Conservation (phyloP, 2,888 invertebrate species). For the Helleia helle region DNA sequence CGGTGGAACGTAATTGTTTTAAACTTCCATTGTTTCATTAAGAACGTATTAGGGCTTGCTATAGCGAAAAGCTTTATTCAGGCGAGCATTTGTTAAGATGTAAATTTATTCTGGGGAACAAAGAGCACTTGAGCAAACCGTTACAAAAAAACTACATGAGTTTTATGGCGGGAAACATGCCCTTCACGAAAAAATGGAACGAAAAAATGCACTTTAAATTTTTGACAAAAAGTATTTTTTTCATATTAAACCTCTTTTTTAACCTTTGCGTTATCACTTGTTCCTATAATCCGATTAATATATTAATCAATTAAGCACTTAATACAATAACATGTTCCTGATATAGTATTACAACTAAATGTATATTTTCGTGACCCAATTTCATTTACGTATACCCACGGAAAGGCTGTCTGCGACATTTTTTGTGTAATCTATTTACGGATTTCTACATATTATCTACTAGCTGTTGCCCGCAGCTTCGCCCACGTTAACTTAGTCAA, state of each 20-base stretch:
- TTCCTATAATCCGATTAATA: no score
- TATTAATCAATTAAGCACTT: no score
- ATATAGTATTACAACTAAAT: no score
- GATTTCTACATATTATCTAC: no score
- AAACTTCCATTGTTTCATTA: constrained; percentile 43
- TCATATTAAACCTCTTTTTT: background rate
- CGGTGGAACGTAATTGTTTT: constrained; percentile 30
- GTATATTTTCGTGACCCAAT: no score
- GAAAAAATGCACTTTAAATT: background rate
- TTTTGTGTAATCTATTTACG: no score
- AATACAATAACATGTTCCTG: no score
- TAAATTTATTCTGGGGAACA: constrained; percentile 63
- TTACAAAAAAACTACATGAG: constrained; percentile 47
- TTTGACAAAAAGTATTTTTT: no score
- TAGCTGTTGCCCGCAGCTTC: no score
- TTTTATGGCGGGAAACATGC: constrained; percentile 19
- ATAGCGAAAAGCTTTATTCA: constrained; percentile 46
- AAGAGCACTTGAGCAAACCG: constrained; percentile 36
- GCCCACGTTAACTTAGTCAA: no score
- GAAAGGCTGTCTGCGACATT: no score
- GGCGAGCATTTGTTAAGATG: constrained; percentile 53
- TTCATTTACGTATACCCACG: no score
- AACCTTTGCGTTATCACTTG: background rate
- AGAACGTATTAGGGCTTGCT: constrained; percentile 45
- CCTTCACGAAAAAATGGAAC: constrained; percentile 4